Base-by-base conservation (phyloP, 2,113 vertebrate species). In the Guaruba guarouba region DNA sequence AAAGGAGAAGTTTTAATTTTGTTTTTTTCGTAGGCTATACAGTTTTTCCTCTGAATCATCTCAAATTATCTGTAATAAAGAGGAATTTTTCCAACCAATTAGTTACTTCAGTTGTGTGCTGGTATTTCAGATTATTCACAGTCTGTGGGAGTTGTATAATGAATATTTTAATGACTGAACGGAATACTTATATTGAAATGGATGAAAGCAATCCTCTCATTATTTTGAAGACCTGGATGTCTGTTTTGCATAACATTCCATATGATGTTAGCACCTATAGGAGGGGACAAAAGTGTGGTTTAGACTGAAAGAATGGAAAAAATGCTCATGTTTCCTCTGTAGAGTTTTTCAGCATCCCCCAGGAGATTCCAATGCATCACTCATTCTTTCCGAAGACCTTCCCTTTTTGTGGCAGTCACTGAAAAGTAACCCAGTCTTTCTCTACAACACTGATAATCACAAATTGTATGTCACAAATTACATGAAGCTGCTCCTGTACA, bases 81-180 rank as follows among this genome's bases (percentile, higher is more conserved):
- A 95, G 39, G 67, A 96, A 96, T 93, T 77, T 96, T 97, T 96
- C 90, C 80, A 96, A 86, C 96, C 80, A 94, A 79, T 96, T 92
- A 95, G 85, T 95, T 95, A 74, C 88, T 94, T 74, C 59, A 94
- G 75, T 76, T 59, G 2, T 93, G 82, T 91, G 51, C 82, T 96
- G 64, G 70, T 89, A 92, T 96, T 97, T 97, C 83, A 96, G 57
- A 97, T 97, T 97, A 95, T 97, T 97, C 86, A 73, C 93, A 95
- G 88, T 88, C 29, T 33, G n/a, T 83, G 94, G 96, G 93, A 95
- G 91, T 90, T 95, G 55, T 90, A 84, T 97, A 95, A 89, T 82
- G 90, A 95, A 84, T 54, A 83, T 96, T 96, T 95, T 93, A 97
- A 97, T 71, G 92, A 62, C 82, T 92, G 93, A 97, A 97, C 81